Base-by-base conservation (phyloP, 2,113 vertebrate genomes). In the Albula glossodonta region DNA sequence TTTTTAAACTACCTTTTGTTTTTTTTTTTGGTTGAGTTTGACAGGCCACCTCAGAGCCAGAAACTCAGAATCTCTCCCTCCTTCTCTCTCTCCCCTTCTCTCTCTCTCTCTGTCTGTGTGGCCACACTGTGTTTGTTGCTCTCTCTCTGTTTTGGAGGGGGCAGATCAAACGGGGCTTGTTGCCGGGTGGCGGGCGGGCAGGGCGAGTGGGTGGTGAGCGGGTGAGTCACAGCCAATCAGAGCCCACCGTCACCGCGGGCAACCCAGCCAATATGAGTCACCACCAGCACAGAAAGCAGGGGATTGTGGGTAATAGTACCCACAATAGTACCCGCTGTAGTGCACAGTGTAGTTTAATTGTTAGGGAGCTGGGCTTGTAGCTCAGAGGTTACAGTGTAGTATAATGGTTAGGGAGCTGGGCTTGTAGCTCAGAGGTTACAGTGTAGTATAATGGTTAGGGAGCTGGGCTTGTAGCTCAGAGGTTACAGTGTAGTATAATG, bases 231-330 rank as follows among this genome's bases (percentile, higher is more conserved):
- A 13, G 51, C 63, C 83, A 77, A 11, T 84, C 66, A 77, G 74
- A 84, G 74, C 70, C 31, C 74, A 41, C 49, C 66, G 17, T 51
- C 52, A 22, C 66, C 12, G 41, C 63, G 41, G 66, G 83, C 83
- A 84, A 66, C 41, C 49, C 41, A 49, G 66, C 63, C 19, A 41
- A 41, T 60, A 74, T 84, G 83, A 84, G 48, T 84, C 83, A 84
- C 83, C 83, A 78, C 74, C 8, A 12, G 83, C 52, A 8, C 31
- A 51, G 1, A 17, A 51, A 31, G 8, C 70, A 22, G 31, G 83
- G 74, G 41, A 57, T 84, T 84, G 74, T 84, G 83, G 83, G 83
- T 78, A 49, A n/a, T n/a, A 4, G 19, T 70, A 70, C 63, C 63
- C 63, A 7, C 4, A 3, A n/a, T n/a, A 70, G 63, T 17, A 8